Evolutionary conservation across 2,888 invertebrate genomes (phyloP), one percentile per base, ranked within the genome.

Genomic region (Eurytoma californica): DNA sequence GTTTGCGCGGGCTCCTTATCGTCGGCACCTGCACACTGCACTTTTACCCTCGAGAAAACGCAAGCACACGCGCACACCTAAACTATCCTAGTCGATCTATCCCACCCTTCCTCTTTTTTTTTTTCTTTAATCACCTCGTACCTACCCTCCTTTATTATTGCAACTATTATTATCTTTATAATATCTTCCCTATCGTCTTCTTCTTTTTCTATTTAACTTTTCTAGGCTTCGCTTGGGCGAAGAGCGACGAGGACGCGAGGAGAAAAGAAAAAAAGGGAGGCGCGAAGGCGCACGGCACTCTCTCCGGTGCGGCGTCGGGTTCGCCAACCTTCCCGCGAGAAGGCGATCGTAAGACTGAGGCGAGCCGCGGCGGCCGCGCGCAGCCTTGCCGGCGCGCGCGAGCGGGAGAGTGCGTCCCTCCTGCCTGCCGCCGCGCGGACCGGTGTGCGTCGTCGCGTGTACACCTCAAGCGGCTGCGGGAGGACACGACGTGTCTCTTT

Each of bases 291-390:
- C 39, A 24, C 69, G 69, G 20, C n/a, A 51, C 53, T 69, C 55
- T 49, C 28, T 58, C 53, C 39, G 7, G 55, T 39, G 55, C 20
- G 57, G 18, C 30, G 20, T 70, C 80, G 78, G 72, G 82, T 81
- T 84, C 82, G 83, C 83, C 82, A 84, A 84, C 84, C 84, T 83
- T 82, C 85, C 83, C 83, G 85, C 83, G 82, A 87, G 86, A 87
- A 88, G 86, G 89, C 88, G 87, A 86, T 87, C 85, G 88, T 86
- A 85, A 86, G 89, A 89, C 89, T 89, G 85, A 88, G 86, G 87
- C 84, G 84, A 84, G 85, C 84, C 84, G 86, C 84, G 86, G 86
- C 85, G 82, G 84, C 83, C 84, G 86, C 86, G 51, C 5, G 60
- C 53, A 61, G 88, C 86, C 87, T 87, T 87, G 87, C 87, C 87